Percentiles rank a stretch among this genome's conserved stretches.
Evolutionary conservation across 1,140 invertebrate species (phyloP).

Genomic region (Tetramorium alpestre): DNA sequence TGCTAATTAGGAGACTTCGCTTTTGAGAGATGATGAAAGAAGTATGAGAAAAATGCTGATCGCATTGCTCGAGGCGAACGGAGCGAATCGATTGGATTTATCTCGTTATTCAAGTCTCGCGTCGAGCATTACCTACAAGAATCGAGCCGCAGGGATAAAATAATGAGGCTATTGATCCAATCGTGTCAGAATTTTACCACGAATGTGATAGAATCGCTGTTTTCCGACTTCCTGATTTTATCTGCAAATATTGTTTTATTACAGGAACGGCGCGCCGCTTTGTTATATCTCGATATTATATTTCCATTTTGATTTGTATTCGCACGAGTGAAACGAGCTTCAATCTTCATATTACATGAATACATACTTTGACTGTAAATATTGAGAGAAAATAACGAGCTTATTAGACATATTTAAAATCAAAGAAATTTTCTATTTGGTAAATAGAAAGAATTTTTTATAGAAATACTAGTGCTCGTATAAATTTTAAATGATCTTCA

Average conservation of each 20-base stretch:
- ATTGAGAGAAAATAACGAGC: background rate
- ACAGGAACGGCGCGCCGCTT: background rate
- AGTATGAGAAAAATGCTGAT: constrained; percentile 46
- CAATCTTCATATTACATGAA: background rate
- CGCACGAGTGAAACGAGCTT: background rate
- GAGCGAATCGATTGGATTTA: constrained; percentile 51
- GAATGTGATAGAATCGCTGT: constrained; percentile 27
- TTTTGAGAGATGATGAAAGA: constrained; percentile 15
- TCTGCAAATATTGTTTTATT: constrained; percentile 51
- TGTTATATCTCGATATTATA: constrained; percentile 20
- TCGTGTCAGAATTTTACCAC: constrained; percentile 46
- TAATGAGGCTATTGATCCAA: constrained; percentile 60
- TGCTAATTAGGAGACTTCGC: constrained; percentile 27
- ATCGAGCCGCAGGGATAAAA: constrained; percentile 45
- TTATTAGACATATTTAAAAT: background rate
- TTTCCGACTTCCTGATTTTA: constrained; percentile 35
- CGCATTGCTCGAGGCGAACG: constrained; percentile 31
- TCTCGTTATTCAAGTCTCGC: constrained; percentile 54
- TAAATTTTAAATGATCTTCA: background rate
- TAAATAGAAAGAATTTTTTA: constrained; percentile 7
- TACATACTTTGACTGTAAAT: background rate
- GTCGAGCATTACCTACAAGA: constrained; percentile 39
- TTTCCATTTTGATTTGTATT: constrained; percentile 3
- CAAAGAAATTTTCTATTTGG: background rate
- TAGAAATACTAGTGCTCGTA: background rate